Conservation (phyloP, 2,888 invertebrate genomes). For the Linnaemya vulpina region DNA sequence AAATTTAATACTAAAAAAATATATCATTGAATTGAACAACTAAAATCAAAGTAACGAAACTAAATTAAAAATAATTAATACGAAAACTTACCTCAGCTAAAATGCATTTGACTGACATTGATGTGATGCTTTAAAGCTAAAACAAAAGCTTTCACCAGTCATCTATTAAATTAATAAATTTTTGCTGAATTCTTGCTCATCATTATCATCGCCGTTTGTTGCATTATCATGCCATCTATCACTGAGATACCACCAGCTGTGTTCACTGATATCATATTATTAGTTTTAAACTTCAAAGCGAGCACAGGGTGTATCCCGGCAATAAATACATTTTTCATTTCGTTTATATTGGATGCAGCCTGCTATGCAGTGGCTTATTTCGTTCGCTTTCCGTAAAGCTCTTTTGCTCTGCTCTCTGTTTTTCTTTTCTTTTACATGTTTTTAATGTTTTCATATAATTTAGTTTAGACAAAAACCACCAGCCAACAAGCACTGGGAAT, state of each 20-base stretch:
- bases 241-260: constrained; percentile 99
- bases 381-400: constrained; percentile 42
- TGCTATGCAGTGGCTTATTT: constrained; percentile 17
- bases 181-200: neutral
- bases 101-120: constrained; percentile 51
- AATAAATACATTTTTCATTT: constrained; percentile 84
- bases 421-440: constrained; percentile 24
- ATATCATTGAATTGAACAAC: neutral
- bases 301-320: constrained; percentile 99
- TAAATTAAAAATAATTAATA: constrained; percentile 8
- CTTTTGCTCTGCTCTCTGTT: neutral
- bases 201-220: constrained; percentile 53
- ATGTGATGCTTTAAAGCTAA: constrained; percentile 43
- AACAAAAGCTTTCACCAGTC: constrained; percentile 28
- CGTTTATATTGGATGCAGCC: constrained; percentile 17
- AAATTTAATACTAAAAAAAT: constrained; percentile 4
- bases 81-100: constrained; percentile 55
- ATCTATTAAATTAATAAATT: neutral
- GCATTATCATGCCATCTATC: constrained; percentile 83
- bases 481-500: constrained; percentile 21
- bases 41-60: neutral
- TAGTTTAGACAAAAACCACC: constrained; percentile 66
- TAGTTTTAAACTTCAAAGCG: constrained; percentile 86
- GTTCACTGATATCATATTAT: constrained; percentile 88
- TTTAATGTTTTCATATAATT: constrained; percentile 7